Conservation (phyloP, 2,888 invertebrate genomes). For the Drosophila neoperkinsi region DNA sequence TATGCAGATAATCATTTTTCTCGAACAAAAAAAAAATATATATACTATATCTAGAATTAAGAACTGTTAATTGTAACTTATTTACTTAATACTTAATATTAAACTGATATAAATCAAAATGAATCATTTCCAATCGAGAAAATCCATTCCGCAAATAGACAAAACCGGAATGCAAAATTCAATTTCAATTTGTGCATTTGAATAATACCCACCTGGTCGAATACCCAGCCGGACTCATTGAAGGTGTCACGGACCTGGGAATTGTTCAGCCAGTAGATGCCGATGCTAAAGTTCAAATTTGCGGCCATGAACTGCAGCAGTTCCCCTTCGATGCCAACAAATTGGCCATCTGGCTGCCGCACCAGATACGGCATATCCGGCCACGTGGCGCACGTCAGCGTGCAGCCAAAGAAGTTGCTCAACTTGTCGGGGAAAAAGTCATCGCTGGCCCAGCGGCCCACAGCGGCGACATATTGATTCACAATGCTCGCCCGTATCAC, state of each 20-base stretch:
- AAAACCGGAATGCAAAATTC: not conserved
- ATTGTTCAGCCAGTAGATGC: constrained; percentile 63
- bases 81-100: not conserved
- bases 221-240: constrained; percentile 60
- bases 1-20: not conserved
- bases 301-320: constrained; percentile 70
- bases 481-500: constrained; percentile 54
- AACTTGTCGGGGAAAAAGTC: constrained; percentile 65
- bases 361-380: constrained; percentile 76
- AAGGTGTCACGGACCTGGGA: constrained; percentile 61
- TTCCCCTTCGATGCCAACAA: constrained; percentile 77
- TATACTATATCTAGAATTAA: not conserved
- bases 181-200: not conserved
- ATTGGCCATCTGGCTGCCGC: constrained; percentile 31
- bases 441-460: constrained; percentile 46
- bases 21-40: too few species aligned
- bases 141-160: not conserved
- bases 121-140: not conserved
- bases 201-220: constrained; percentile 61
- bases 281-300: constrained; percentile 72
- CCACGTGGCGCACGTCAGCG: constrained; percentile 77
- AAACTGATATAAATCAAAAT: not conserved
- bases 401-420: constrained; percentile 74
- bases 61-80: not conserved
- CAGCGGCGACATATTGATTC: constrained; percentile 53